Base-by-base conservation (phyloP, 1,140 invertebrate genomes). In the Thrips palmi region DNA sequence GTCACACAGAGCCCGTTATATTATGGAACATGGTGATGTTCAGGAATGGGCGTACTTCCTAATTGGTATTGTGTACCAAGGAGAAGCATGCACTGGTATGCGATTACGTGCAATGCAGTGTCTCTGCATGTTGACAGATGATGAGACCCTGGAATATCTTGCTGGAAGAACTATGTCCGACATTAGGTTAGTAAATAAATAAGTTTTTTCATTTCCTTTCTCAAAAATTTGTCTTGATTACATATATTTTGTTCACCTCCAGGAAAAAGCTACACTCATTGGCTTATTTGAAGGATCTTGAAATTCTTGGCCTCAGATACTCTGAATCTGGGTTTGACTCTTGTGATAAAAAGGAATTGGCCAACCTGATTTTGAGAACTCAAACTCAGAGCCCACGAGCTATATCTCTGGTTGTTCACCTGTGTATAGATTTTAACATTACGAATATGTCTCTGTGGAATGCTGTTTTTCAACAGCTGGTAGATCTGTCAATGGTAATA, bases 1-100 rank as follows among this genome's bases (percentile, higher is more conserved):
- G n/a, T n/a, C n/a, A n/a, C n/a, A n/a, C n/a, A n/a, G 57, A 41
- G 55, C 57, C 14, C 57, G 58, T 37, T 63, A 63, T 29, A 48
- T 62, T 5, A 47, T 63, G 2, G 49, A 55, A 41, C 15, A 46
- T 4, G 50, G 45, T 30, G 43, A 49, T 38, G 24, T 37, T 0
- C 35, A 48, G 12, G 22, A 45, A 4, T 48, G 47, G 24, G 36
- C 46, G 2, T 41, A 52, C 22, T 49, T 52, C 45, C 45, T 59
- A n/a, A 49, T 55, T 19, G 50, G 51, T 15, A 53, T 59, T 37
- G 47, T n/a, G n/a, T n/a, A n/a, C n/a, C n/a, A n/a, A n/a, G n/a
- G n/a, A n/a, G n/a, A n/a, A n/a, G n/a, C n/a, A n/a, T n/a, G n/a
- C 6, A 35, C 40, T 8, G 50, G 50, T 37, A 42, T 50, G 5